Base-by-base conservation (phyloP, 2,888 invertebrate species). In the Hybos culiciformis region DNA sequence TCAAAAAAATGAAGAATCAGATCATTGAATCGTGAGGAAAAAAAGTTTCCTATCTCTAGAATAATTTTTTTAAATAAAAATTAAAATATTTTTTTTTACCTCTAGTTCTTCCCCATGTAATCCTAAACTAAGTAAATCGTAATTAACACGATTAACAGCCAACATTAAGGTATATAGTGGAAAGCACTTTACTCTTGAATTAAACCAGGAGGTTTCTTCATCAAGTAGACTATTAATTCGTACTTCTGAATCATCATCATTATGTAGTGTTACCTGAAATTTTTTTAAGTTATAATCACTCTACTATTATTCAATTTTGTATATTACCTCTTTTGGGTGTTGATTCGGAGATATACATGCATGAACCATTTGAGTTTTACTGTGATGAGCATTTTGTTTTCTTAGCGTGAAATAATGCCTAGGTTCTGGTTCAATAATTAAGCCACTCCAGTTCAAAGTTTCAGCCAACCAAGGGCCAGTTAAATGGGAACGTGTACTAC, bases 141-240 rank as follows among this genome's bases (percentile, higher is more conserved):
- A 72, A 31, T 67, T 68, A 8, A 79, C 72, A 38, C 77, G 74
- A 57, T 82, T 80, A 49, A 80, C 81, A 37, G 87, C 87, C 54
- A 83, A 66, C 61, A 88, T 70, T 48, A 88, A 71, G 2, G 87
- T 85, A 61, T 80, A 83, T 48, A 90, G 70, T 43, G 88, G 88
- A 60, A 87, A 84, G 66, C 88, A 88, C 60, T 84, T 82, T 48
- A 88, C 80, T 54, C 84, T 74, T 26, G 83, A 79, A 39, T 75
- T 71, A 62, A 80, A 78, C 68, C 71, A 71, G 46, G 71, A 71
- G 21, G 69, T 69, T 54, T 72, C 66, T 53, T 72, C 71, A 43
- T 72, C 68, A 40, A 70, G 56, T 53, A 67, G 53, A 51, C 69
- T 70, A 52, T 72, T 73, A 21, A 72, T 69, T 55, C 70, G 67